Percentiles rank a stretch among this genome's conserved stretches.
Conservation (phyloP, 1,140 invertebrate species). For the Drosophila asahinai region DNA sequence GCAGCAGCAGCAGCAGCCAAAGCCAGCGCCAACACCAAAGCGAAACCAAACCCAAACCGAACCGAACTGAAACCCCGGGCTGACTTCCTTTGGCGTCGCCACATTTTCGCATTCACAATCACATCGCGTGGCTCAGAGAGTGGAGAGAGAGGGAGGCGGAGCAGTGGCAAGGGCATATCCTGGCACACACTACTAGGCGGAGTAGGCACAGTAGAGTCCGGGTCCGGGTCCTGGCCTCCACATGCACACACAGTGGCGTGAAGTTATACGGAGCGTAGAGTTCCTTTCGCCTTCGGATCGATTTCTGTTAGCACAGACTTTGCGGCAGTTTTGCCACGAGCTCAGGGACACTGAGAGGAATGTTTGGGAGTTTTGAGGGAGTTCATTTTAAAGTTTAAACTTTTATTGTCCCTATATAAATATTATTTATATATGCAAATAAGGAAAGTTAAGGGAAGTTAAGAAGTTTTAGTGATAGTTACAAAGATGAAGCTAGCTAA, state of each 20-base stretch:
- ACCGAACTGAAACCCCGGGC: constrained; percentile 44
- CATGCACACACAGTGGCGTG: constrained; percentile 54
- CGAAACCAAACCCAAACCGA: constrained; percentile 28
- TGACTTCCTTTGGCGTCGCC: constrained; percentile 65
- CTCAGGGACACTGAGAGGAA: constrained; percentile 29
- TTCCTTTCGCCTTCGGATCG: constrained; percentile 59
- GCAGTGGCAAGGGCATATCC: constrained; percentile 19
- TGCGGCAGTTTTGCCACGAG: constrained; percentile 68
- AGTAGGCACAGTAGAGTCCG: constrained; percentile 13
- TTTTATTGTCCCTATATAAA: neutral
- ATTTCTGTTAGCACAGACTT: constrained; percentile 71
- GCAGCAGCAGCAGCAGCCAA: constrained; percentile 13
- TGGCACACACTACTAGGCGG: constrained; percentile 14
- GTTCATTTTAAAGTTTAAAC: neutral
- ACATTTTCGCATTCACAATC: constrained; percentile 81
- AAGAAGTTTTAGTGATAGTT: too few relatives aligned
- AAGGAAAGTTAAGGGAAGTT: too few relatives aligned
- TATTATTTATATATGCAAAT: too few relatives aligned
- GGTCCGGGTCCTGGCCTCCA: constrained; percentile 16
- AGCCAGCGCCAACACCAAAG: constrained; percentile 1
- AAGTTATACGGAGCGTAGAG: constrained; percentile 68
- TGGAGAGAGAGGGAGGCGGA: constrained; percentile 3
- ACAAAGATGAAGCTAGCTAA: too few relatives aligned
- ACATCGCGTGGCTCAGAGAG: constrained; percentile 73
- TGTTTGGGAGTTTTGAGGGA: neutral